Evolutionary conservation across 2,888 invertebrate species (phyloP), one percentile per base, ranked within the genome.

Genomic region (Pachycephus smyrnensis): DNA sequence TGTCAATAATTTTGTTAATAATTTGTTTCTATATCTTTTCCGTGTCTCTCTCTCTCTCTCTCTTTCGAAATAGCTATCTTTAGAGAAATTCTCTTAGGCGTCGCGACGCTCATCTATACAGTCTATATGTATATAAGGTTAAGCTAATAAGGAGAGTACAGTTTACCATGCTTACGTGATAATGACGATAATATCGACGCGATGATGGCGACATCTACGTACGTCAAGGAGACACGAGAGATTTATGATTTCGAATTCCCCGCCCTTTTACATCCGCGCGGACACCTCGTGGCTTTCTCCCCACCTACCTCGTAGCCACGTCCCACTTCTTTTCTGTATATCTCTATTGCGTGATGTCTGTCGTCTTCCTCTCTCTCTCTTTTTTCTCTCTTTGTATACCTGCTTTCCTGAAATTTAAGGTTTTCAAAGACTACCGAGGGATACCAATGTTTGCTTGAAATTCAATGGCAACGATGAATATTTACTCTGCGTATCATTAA

Each of bases 401-500:
- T 55, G 55, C 55, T 23, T 55, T 55, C 9, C 55, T 55, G 23
- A 55, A 55, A 55, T 55, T 55, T 55, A 55, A 55, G 9, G 55
- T 55, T 55, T 55, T 23, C 23, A 23, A 23, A 55, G 55, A 55
- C 55, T 55, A 71, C 31, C 71, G 31, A n/a, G 33, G 30, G 55
- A 55, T 55, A 71, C 33, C 32, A 33, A 4, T 71, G 71, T 71
- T 71, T 71, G 23, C 71, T 33, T 31, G 33, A 31, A 71, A 31
- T 31, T 31, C 71, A 33, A 30, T 32, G 71, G 12, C 31, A 23
- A 32, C 31, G 71, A 33, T 23, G 31, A 23, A 71, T 71, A 71
- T 71, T 71, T 71, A 71, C 71, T 32, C 71, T 31, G 71, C 71
- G 71, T 71, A 71, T 71, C 71, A 15, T 32, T 71, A 71, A 30